Base-by-base conservation (phyloP, 1,140 invertebrate species). In the Protaetia brevitarsis region DNA sequence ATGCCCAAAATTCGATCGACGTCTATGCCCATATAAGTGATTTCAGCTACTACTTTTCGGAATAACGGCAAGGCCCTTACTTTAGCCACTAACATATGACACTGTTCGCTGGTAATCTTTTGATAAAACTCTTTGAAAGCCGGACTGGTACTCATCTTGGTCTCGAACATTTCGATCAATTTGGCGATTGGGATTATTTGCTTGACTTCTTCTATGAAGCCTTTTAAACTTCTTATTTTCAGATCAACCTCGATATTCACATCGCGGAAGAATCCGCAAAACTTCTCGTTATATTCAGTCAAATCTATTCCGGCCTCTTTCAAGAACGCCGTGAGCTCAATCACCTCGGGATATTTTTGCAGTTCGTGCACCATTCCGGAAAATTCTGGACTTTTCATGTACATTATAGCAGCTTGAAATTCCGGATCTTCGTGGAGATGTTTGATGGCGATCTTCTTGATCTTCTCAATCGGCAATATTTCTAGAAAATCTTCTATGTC, bases 401-500 rank as follows among this genome's bases (percentile, higher is more conserved):
- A 72, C 8, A 26, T 30, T 11, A 72, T 21, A 19, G 63, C 68
- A 31, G 64, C 64, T 37, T 68, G 63, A 28, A 72, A 66, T 64
- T 68, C 70, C 3, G 58, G 60, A 41, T 72, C 70, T 37, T 56
- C 63, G 26, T 41, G 36, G 10, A 69, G 27, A 58, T 72, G 66
- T 27, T 66, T 29, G 7, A 66, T 27, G 45, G 64, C 64, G 36
- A 72, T 65, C 23, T 64, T 67, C 13, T 66, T 64, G 13, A 72
- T 65, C 13, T 72, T 31, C 21, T 66, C 68, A 19, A 68, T 36
- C 5, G 70, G 70, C 8, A 72, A 29, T 21, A 72, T 63, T 21
- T 63, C 66, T 6, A 70, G 29, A 28, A 70, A 70, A 31, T 72
- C 70, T n/a, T 66, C 28, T 6, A 71, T 45, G 26, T 71, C 70